Conservation (phyloP, 2,113 vertebrate species). For the Lamprotornis superbus region DNA sequence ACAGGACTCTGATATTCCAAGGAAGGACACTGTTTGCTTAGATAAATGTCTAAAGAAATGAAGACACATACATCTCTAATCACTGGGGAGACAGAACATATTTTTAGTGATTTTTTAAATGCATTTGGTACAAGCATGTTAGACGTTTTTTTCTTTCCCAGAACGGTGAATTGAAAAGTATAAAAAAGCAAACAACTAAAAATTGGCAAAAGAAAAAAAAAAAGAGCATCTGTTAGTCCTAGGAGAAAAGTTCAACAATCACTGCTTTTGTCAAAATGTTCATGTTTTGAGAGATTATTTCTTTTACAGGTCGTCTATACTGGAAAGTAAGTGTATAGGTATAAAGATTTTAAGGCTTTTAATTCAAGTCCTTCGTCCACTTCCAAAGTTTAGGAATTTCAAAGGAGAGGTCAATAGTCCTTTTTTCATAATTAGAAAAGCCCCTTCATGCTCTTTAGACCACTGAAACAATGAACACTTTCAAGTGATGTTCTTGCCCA, state of each 20-base stretch:
- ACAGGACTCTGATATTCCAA: neutral
- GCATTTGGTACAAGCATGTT: neutral
- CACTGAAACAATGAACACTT: neutral
- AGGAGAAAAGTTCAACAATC: neutral
- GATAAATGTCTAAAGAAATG: neutral
- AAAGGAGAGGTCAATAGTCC: neutral
- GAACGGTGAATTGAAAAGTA: neutral
- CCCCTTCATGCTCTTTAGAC: neutral
- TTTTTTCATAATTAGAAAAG: neutral
- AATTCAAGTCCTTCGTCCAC: neutral
- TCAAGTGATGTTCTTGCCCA: neutral
- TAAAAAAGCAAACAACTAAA: neutral
- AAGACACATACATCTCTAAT: neutral
- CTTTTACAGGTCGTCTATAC: neutral
- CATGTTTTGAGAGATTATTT: neutral
- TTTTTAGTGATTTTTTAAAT: neutral
- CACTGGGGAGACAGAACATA: neutral
- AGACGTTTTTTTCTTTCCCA: neutral
- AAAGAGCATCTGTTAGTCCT: neutral
- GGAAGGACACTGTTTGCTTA: neutral
- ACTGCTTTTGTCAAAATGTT: neutral
- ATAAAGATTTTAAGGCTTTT: neutral
- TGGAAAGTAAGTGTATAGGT: neutral
- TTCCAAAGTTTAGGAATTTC: neutral
- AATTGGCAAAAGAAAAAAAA: neutral